Evolutionary conservation across 2,888 invertebrate genomes (phyloP).

Genomic region (Sabellastarte sp.): DNA sequence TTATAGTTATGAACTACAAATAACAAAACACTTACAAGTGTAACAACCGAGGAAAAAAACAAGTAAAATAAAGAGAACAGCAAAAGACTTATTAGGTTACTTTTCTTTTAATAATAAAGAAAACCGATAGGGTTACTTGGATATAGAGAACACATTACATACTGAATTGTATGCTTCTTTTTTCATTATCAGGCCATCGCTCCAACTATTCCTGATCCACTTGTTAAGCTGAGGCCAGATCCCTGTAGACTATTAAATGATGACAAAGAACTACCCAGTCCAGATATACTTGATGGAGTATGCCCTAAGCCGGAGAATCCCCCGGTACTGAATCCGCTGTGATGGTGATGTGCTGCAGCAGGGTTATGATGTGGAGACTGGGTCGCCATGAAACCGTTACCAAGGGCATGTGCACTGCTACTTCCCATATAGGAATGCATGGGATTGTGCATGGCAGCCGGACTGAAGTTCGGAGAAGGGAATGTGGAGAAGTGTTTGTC

Average conservation of each 20-base stretch:
- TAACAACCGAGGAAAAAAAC: no score
- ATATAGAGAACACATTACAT: no score
- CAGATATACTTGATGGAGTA: neutral
- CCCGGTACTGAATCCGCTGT: constrained; percentile 1
- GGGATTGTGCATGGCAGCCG: neutral
- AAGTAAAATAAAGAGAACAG: no score
- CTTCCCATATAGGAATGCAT: constrained; percentile 2
- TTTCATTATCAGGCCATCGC: constrained; percentile 1
- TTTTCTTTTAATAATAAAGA: no score
- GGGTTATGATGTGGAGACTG: neutral
- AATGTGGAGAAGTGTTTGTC: constrained; percentile 7
- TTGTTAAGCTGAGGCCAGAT: neutral
- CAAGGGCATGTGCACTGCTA: no score
- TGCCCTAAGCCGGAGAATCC: neutral
- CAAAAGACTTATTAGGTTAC: no score
- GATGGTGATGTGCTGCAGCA: neutral
- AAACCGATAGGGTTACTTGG: no score
- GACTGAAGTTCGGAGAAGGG: neutral
- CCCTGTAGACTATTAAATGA: neutral
- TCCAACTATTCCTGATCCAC: neutral
- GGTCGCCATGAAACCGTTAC: neutral
- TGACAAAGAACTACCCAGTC: neutral
- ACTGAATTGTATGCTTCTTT: no score
- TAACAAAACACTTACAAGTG: no score
- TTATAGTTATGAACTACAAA: no score